Evolutionary conservation across 1,140 invertebrate species (phyloP).

Genomic region (Drosophila suzukii): DNA sequence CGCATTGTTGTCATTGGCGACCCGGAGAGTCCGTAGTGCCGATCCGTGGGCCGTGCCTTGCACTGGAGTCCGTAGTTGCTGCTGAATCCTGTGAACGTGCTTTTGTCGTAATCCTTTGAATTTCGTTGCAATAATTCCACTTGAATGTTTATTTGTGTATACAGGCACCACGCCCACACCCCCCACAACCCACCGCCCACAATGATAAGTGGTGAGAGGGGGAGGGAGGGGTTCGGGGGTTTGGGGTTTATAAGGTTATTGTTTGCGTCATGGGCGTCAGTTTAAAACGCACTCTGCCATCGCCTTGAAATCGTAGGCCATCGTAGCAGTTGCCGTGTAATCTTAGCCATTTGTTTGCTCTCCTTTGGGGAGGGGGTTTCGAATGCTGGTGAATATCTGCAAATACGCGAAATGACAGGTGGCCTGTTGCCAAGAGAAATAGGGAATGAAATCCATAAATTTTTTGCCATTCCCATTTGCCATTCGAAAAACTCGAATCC

Average conservation of each 20-base stretch:
- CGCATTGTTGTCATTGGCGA: conserved; percentile 81
- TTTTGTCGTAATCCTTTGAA: conserved; percentile 84
- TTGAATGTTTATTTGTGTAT: conserved; percentile 83
- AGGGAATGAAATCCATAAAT: conserved; percentile 73
- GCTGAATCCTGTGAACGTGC: conserved; percentile 83
- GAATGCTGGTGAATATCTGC: conserved; percentile 23
- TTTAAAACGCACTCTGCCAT: conserved; percentile 65
- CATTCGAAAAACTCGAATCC: conserved; percentile 54
- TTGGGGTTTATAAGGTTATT: conserved; percentile 75
- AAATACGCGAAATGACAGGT: conserved; percentile 56
- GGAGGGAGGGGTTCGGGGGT: neutral
- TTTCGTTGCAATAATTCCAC: conserved; percentile 84
- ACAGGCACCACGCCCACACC: conserved; percentile 62
- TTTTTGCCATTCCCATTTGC: conserved; percentile 63
- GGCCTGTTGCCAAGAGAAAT: conserved; percentile 21
- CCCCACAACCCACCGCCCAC: neutral
- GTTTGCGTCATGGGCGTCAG: conserved; percentile 76
- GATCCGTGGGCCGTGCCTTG: conserved; percentile 68
- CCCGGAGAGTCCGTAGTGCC: conserved; percentile 50
- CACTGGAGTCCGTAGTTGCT: conserved; percentile 60
- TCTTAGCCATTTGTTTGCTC: conserved; percentile 64
- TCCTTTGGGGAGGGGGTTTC: neutral
- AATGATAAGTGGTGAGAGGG: neutral
- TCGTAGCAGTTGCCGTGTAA: conserved; percentile 38
- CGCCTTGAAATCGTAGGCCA: conserved; percentile 45